These are phyloP conservation scores for Drosophila teissieri DNA, from an alignment of 1,140 invertebrate genomes.

Conservation along the genomic window DNA sequence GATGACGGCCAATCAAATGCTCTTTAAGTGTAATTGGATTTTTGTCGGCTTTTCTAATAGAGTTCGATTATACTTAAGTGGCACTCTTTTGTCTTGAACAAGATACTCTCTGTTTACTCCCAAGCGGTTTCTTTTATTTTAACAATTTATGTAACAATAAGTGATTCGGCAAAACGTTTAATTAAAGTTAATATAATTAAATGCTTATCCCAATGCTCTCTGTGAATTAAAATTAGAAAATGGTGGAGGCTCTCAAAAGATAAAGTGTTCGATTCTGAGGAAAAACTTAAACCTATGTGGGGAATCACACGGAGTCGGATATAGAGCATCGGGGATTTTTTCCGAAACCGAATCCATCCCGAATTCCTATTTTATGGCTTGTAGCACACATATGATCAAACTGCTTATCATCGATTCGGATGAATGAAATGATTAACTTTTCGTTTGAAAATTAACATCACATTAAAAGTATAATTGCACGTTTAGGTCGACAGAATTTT, in stretches of 20 bases:
- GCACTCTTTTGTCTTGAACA: background rate
- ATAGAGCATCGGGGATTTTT: background rate
- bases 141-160: background rate
- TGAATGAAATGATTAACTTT: no score
- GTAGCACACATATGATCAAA: background rate
- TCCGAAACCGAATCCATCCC: background rate
- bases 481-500: no score
- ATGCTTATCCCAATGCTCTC: no score
- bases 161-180: no score
- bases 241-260: background rate
- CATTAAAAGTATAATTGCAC: no score
- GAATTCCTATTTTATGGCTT: background rate
- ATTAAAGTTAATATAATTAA: no score
- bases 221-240: background rate
- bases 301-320: background rate
- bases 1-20: slow-evolving; percentile 16
- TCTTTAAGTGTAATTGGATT: background rate
- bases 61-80: background rate
- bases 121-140: background rate
- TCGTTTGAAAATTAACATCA: no score
- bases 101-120: background rate
- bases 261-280: background rate
- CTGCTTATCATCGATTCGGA: no score
- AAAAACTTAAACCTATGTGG: background rate
- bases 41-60: background rate